phyloP scores from a whole-genome alignment of 2,888 invertebrate genomes.

The Caenorhabditis sp. region DNA sequence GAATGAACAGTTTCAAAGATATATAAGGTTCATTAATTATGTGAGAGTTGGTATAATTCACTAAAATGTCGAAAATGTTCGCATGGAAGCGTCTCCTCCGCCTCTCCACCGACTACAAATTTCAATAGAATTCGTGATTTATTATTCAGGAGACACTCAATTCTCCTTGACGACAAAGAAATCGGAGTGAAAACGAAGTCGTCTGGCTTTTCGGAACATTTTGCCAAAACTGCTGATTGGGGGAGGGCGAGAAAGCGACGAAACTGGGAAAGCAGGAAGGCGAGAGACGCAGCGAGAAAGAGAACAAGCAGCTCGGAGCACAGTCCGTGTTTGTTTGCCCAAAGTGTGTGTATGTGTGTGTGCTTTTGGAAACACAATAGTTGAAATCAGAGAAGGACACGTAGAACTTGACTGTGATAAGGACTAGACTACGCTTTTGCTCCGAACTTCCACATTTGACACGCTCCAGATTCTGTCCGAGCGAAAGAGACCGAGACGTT shows the following conservation, averaged over 20 bases:
- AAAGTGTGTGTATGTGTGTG: neutral
- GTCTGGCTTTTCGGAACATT: neutral
- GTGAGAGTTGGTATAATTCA: no score
- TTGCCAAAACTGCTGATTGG: conserved; percentile 19
- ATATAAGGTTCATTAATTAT: neutral
- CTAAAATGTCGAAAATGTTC: no score
- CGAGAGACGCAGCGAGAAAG: neutral
- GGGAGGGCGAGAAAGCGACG: neutral
- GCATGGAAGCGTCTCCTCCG: no score
- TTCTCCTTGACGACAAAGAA: conserved; percentile 27
- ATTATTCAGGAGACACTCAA: neutral
- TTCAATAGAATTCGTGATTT: neutral
- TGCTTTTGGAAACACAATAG: conserved; percentile 11
- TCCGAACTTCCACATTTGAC: conserved; percentile 29
- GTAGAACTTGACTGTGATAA: conserved; percentile 14
- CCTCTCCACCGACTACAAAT: neutral
- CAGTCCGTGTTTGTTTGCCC: conserved; percentile 24
- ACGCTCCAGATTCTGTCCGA: conserved; percentile 29
- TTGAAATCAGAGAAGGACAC: conserved; percentile 30
- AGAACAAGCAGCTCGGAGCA: conserved; percentile 6
- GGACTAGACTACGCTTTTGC: conserved; percentile 48
- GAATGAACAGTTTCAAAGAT: neutral
- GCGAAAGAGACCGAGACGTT: conserved; percentile 2
- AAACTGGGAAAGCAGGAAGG: conserved; percentile 22
- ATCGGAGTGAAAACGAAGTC: neutral